phyloP scores from a whole-genome alignment of 2,113 vertebrate species.

The Salvelinus sp. region DNA sequence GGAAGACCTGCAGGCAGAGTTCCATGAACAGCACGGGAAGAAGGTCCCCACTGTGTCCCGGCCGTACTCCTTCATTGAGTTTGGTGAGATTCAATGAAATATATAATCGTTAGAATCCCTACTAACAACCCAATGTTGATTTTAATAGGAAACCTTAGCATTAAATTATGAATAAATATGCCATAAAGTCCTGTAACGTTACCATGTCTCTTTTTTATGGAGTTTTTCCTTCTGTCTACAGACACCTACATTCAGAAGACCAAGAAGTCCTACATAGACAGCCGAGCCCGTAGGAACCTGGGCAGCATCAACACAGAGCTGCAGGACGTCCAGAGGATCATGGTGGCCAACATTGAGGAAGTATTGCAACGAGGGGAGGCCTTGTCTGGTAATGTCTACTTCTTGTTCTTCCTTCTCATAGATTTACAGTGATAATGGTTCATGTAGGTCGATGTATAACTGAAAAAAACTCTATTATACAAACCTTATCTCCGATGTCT shows the following conservation, averaged over 20 bases:
- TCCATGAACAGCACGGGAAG: conserved; percentile 97
- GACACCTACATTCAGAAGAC: conserved; percentile 99
- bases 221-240: conserved; percentile 51
- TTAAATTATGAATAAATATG: background rate
- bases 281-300: conserved; percentile 91
- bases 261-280: conserved; percentile 98
- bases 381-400: conserved; percentile 84
- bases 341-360: conserved; percentile 99
- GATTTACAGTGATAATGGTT: background rate
- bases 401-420: background rate
- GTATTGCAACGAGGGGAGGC: conserved; percentile 95
- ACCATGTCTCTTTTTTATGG: background rate
- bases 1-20: conserved; percentile 94
- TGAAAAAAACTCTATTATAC: no score
- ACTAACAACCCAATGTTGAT: background rate
- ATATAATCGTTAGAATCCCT: background rate
- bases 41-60: conserved; percentile 92
- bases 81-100: conserved; percentile 78
- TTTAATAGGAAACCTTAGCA: no score
- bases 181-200: background rate
- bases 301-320: conserved; percentile 97
- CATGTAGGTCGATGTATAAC: no score
- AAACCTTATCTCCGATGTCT: no score
- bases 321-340: conserved; percentile 97
- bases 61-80: conserved; percentile 98